Conservation (phyloP, 2,888 invertebrate species). For the Pandemis corylana region DNA sequence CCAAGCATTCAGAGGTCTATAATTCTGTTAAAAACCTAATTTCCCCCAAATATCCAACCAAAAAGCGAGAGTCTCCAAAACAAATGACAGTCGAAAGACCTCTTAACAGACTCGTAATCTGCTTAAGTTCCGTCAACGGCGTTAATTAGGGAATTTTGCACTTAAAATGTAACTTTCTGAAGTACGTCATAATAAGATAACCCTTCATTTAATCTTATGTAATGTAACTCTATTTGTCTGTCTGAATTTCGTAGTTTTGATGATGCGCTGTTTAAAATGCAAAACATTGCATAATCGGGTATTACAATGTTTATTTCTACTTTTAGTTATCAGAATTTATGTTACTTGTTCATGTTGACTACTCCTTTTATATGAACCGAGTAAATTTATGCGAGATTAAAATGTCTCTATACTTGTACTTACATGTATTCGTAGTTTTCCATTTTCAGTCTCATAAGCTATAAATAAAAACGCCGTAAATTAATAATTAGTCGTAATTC, state of each 20-base stretch:
- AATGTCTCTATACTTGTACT: too few species aligned
- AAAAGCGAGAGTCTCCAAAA: constrained; percentile 20
- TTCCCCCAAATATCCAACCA: constrained; percentile 15
- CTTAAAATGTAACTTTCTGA: constrained; percentile 20
- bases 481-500: too few species aligned
- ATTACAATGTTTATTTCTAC: not conserved
- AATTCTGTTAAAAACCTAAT: constrained; percentile 9
- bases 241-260: not conserved
- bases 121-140: constrained; percentile 46
- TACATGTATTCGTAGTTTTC: too few species aligned
- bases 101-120: constrained; percentile 48
- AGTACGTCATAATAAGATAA: constrained; percentile 26
- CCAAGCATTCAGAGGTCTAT: not conserved
- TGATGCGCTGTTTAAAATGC: not conserved
- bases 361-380: too few species aligned
- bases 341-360: too few species aligned
- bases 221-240: not conserved
- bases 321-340: not conserved
- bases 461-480: too few species aligned
- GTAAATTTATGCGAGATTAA: too few species aligned
- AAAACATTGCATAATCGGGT: not conserved
- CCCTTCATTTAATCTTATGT: constrained; percentile 24
- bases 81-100: constrained; percentile 31
- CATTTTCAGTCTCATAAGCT: too few species aligned
- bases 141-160: constrained; percentile 30